Evolutionary conservation across 1,140 invertebrate species (phyloP).

Genomic region (Drosophila lacertosa): DNA sequence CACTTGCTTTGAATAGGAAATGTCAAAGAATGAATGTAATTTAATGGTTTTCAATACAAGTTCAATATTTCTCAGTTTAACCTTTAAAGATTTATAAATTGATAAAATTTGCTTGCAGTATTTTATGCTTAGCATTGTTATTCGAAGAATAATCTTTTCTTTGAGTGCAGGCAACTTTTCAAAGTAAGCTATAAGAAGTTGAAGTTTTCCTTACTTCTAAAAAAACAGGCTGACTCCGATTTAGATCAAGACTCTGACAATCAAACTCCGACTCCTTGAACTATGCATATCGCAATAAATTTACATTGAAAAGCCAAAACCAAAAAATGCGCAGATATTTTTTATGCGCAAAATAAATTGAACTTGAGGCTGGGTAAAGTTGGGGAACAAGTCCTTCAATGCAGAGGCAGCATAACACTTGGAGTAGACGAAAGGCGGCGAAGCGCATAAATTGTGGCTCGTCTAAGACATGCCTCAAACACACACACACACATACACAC

Average conservation of each 20-base stretch:
- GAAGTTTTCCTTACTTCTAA: too few relatives aligned
- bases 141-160: too few relatives aligned
- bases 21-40: too few relatives aligned
- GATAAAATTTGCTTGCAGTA: too few relatives aligned
- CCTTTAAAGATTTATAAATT: too few relatives aligned
- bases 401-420: slow-evolving; percentile 63
- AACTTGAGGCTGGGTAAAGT: slow-evolving; percentile 48
- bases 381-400: slow-evolving; percentile 14
- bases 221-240: slow-evolving; percentile 13
- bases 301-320: slow-evolving; percentile 28
- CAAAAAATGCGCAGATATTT: slow-evolving; percentile 70
- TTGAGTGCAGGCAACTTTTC: too few relatives aligned
- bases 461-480: slow-evolving; percentile 37
- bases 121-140: too few relatives aligned
- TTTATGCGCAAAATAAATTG: slow-evolving; percentile 79
- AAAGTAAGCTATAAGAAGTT: too few relatives aligned
- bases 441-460: slow-evolving; percentile 77
- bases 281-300: slow-evolving; percentile 55
- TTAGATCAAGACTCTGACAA: slow-evolving; percentile 4
- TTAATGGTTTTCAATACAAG: too few relatives aligned
- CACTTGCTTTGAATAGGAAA: too few relatives aligned
- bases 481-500: slow-evolving; percentile 27
- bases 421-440: slow-evolving; percentile 76
- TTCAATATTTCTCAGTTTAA: too few relatives aligned
- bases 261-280: slow-evolving; percentile 1